Conservation (phyloP, 2,797 vertebrate genomes). For the Philypnodon macrostomus region DNA sequence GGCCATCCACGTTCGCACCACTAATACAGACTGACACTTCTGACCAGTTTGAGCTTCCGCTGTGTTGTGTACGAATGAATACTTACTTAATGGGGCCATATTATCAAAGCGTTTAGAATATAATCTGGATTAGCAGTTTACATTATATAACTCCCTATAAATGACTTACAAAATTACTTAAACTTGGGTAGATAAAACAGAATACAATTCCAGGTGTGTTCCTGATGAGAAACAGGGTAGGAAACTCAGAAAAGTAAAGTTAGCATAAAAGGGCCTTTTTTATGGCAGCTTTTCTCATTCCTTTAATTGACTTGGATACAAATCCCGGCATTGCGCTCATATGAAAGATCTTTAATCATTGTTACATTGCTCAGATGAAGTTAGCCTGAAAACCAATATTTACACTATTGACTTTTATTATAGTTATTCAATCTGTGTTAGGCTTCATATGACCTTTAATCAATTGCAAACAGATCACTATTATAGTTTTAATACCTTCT, state of each 20-base stretch:
- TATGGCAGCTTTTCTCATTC: conserved; percentile 31
- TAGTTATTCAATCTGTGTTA: conserved; percentile 55
- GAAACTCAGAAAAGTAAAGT: too few relatives aligned
- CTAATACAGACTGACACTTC: conserved; percentile 8
- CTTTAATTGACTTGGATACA: conserved; percentile 22
- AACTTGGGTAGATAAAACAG: too few relatives aligned
- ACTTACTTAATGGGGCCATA: conserved; percentile 1
- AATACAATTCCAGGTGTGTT: too few relatives aligned
- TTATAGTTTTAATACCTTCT: conserved; percentile 61
- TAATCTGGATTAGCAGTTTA: too few relatives aligned
- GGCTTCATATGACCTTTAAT: conserved; percentile 58
- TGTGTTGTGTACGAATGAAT: conserved; percentile 1
- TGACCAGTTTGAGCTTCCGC: not conserved
- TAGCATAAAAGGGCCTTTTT: too few relatives aligned
- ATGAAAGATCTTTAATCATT: conserved; percentile 45
- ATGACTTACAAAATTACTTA: too few relatives aligned
- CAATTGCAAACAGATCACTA: conserved; percentile 53
- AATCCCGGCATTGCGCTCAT: conserved; percentile 19
- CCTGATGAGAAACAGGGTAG: too few relatives aligned
- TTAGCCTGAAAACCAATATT: conserved; percentile 44
- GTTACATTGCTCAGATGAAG: conserved; percentile 35
- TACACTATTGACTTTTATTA: conserved; percentile 47
- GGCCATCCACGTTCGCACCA: conserved; percentile 11
- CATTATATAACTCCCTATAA: too few relatives aligned
- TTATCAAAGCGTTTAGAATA: too few relatives aligned